Conservation (phyloP, 2,113 vertebrate species). For the Ptilorrhoa leucosticta region DNA sequence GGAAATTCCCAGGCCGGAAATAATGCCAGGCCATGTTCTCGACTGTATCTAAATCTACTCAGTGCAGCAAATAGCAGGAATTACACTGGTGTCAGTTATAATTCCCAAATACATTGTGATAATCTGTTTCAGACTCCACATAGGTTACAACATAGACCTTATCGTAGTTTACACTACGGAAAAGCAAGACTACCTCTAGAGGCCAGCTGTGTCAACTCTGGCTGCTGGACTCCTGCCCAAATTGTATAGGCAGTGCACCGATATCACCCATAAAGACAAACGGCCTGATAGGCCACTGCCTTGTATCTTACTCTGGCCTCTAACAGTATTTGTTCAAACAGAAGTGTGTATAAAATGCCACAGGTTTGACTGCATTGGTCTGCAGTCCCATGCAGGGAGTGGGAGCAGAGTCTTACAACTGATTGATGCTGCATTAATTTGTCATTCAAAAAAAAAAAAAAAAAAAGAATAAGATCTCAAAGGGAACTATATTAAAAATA, state of each 20-base stretch:
- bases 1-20: background rate
- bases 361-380: background rate
- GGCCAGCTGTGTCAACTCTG: constrained; percentile 18
- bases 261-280: background rate
- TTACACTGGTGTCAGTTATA: background rate
- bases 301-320: background rate
- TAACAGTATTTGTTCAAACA: background rate
- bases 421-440: background rate
- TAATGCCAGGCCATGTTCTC: background rate
- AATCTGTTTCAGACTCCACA: background rate
- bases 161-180: background rate
- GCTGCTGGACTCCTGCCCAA: background rate
- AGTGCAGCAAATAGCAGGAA: background rate
- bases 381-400: background rate
- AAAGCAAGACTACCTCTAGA: constrained; percentile 18
- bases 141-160: background rate
- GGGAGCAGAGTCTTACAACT: background rate
- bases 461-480: background rate
- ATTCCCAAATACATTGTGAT: background rate
- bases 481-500: background rate
- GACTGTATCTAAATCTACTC: background rate
- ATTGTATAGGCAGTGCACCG: background rate
- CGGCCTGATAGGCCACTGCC: background rate
- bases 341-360: background rate
- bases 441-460: background rate